Conservation (phyloP, 30 jellyfish, hydroid and myxozoan genomes). For the Catostylus mosaicus region DNA sequence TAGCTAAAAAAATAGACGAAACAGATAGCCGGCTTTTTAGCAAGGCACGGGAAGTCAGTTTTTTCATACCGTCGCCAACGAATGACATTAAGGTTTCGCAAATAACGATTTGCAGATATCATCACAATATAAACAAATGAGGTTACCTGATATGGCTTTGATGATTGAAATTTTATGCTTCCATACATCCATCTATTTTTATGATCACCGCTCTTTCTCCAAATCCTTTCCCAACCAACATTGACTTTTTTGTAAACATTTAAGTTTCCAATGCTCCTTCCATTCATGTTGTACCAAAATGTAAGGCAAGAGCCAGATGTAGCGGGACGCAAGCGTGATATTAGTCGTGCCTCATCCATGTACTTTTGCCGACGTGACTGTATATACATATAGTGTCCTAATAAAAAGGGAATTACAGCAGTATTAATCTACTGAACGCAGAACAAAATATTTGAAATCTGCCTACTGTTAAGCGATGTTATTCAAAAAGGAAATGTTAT, state of each 20-base stretch:
- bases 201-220: neutral
- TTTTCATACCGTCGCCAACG: too few relatives aligned
- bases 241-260: neutral
- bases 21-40: too few relatives aligned
- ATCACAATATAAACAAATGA: too few relatives aligned
- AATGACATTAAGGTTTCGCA: neutral
- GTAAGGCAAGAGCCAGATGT: slow-evolving; percentile 1
- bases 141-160: neutral
- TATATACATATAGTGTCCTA: neutral
- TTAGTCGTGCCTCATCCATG: neutral
- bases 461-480: too few relatives aligned
- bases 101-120: neutral
- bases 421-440: neutral
- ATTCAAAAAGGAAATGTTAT: too few relatives aligned
- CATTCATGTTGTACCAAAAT: slow-evolving; percentile 21
- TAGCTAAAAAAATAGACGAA: neutral
- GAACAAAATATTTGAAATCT: neutral
- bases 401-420: neutral
- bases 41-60: too few relatives aligned
- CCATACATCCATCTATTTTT: neutral
- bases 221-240: neutral
- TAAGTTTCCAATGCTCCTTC: neutral
- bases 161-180: neutral
- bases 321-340: neutral
- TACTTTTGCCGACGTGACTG: neutral